Base-by-base conservation (phyloP, 53 echinoderm and acorn worm genomes). In the Actinopyga echinites region DNA sequence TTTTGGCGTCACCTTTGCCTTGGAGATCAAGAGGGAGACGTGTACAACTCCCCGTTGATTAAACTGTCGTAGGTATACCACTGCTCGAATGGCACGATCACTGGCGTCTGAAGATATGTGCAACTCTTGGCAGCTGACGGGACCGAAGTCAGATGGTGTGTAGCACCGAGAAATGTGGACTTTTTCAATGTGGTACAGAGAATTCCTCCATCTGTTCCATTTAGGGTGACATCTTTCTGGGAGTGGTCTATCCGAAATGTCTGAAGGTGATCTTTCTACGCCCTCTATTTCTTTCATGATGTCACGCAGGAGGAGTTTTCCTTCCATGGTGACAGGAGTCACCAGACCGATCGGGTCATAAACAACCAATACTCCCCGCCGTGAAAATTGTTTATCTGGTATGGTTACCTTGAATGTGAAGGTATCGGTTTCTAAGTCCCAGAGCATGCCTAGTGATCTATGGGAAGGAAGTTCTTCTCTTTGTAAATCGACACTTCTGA, bases 71-170 rank as follows among this genome's bases (percentile, higher is more conserved):
- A 89, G 53, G 52, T 90, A 85, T 34, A 78, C 86, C 33, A 74
- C 90, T 2, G 90, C 86, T 32, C 86, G 82, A n/a, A 90, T 86
- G 4, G 82, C 86, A 30, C 82, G 54, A 24, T 90, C 90, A 34
- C 83, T 86, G 22, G 90, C 90, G 65, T 90, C 90, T 19, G 83
- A 90, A 37, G 71, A 90, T 9, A 86, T 64, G 37, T 75, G 54
- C 64, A 86, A 52, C 49, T 52, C 45, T 29, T 65, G 54, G 2
- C 26, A 40, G 1, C 26, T 62, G 10, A 25, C 38, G 12, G 36
- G 69, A 37, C 69, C 69, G 11, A 69, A 69, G 17, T 35, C 69
- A 1, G 69, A 15, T 26, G 37, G 69, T 4, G 57, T 52, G 78
- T 90, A 85, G 64, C 57, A 67, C 25, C 85, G 68, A 56, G 85